Conservation (phyloP, 2,113 vertebrate species). For the Alexandromys fortis region DNA sequence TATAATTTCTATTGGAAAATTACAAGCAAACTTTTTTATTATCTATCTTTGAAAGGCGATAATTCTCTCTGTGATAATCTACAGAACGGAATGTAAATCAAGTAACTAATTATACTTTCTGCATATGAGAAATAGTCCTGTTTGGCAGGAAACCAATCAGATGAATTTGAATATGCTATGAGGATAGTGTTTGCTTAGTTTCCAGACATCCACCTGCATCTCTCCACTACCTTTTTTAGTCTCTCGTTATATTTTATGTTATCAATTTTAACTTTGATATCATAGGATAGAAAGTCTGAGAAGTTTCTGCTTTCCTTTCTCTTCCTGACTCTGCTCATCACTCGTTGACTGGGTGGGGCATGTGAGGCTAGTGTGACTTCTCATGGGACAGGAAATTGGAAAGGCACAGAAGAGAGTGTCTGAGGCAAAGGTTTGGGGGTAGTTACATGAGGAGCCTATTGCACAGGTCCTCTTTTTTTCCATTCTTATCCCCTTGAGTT, state of each 20-base stretch:
- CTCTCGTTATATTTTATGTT: background rate
- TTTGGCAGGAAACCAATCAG: background rate
- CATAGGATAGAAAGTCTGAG: background rate
- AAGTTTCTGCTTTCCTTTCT: background rate
- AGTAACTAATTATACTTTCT: background rate
- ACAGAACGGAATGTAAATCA: background rate
- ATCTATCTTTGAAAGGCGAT: background rate
- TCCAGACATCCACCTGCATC: rapidly evolving
- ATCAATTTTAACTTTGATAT: background rate
- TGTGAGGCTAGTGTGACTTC: background rate
- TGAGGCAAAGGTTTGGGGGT: background rate
- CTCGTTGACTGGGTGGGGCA: background rate
- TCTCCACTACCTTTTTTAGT: rapidly evolving
- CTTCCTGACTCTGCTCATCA: background rate
- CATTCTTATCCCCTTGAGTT: background rate
- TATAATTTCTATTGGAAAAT: background rate
- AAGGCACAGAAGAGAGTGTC: rapidly evolving
- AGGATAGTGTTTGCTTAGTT: no score
- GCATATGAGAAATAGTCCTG: background rate
- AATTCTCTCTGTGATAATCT: background rate
- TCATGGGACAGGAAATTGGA: background rate
- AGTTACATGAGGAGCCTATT: background rate
- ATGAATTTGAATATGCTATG: background rate
- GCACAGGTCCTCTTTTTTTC: background rate
- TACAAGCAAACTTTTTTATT: background rate